Percentiles rank a stretch among this genome's conserved stretches.
Evolutionary conservation across 2,113 vertebrate genomes (phyloP).

Genomic region (Oplegnathus fasciatus): DNA sequence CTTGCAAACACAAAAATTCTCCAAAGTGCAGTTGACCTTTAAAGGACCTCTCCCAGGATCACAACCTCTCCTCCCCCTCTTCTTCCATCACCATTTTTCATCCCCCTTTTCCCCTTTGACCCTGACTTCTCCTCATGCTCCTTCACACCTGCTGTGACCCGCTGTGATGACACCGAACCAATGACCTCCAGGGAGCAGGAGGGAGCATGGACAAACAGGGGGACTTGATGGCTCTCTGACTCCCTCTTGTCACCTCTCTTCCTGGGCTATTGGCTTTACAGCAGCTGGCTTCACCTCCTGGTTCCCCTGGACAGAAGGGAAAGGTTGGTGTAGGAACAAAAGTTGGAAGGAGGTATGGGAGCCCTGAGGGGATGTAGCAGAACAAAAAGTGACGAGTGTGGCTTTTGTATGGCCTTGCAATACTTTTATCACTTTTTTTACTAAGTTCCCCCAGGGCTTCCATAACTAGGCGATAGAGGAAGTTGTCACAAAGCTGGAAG

Average conservation of each 20-base stretch:
- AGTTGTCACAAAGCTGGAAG: slow-evolving; percentile 54
- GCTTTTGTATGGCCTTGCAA: slow-evolving; percentile 51
- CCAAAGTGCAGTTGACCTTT: not conserved
- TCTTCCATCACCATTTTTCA: not conserved
- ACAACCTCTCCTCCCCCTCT: not conserved
- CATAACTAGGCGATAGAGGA: slow-evolving; percentile 54
- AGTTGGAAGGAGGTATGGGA: slow-evolving; percentile 19
- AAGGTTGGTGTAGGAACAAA: slow-evolving; percentile 17
- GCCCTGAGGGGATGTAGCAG: slow-evolving; percentile 50
- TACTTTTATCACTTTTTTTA: slow-evolving; percentile 44
- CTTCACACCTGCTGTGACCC: not conserved
- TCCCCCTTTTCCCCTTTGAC: not conserved
- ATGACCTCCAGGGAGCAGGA: slow-evolving; percentile 22
- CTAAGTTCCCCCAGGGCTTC: slow-evolving; percentile 42
- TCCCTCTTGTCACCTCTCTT: slow-evolving; percentile 5
- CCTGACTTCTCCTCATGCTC: not conserved
- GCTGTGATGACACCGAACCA: not conserved
- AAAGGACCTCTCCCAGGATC: not conserved
- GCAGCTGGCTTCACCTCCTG: slow-evolving; percentile 16
- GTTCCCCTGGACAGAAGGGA: slow-evolving; percentile 31
- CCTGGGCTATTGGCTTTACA: not conserved
- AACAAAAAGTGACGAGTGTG: slow-evolving; percentile 45
- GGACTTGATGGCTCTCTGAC: not conserved
- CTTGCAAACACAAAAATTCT: not conserved
- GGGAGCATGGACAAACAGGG: not conserved